Conservation (phyloP, 2,113 vertebrate genomes). For the Noctilio leporinus region DNA sequence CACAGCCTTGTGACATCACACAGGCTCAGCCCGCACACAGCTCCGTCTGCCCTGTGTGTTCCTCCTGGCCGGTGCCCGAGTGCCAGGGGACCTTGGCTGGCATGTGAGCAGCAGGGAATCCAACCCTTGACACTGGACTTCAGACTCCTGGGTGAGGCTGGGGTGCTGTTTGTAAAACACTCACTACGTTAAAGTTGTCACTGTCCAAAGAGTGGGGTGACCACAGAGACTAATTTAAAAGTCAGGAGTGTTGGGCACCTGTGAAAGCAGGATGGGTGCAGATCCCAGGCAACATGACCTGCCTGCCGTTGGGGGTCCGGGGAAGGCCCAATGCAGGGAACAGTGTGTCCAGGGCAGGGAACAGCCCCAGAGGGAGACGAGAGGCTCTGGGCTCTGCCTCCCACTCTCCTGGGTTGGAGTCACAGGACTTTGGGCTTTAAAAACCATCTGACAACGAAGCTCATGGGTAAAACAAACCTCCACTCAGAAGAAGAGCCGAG, state of each 20-base stretch:
- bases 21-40: background rate
- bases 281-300: rapidly evolving
- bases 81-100: background rate
- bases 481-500: background rate
- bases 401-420: too few species aligned
- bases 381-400: background rate
- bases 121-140: background rate
- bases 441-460: rapidly evolving
- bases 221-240: background rate
- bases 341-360: background rate
- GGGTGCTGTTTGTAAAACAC: rapidly evolving
- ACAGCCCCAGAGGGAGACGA: background rate
- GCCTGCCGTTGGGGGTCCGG: rapidly evolving
- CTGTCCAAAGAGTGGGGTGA: background rate
- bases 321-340: rapidly evolving
- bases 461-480: background rate
- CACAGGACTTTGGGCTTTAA: background rate
- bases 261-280: rapidly evolving
- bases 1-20: constrained; percentile 53
- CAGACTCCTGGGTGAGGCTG: background rate
- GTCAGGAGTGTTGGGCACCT: rapidly evolving
- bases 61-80: background rate
- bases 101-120: background rate
- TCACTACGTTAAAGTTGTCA: background rate
- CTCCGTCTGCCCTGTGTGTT: background rate